Evolutionary conservation across 1,140 invertebrate genomes (phyloP), one percentile per base, ranked within the genome.

Genomic region (Calephelis virginiensis): DNA sequence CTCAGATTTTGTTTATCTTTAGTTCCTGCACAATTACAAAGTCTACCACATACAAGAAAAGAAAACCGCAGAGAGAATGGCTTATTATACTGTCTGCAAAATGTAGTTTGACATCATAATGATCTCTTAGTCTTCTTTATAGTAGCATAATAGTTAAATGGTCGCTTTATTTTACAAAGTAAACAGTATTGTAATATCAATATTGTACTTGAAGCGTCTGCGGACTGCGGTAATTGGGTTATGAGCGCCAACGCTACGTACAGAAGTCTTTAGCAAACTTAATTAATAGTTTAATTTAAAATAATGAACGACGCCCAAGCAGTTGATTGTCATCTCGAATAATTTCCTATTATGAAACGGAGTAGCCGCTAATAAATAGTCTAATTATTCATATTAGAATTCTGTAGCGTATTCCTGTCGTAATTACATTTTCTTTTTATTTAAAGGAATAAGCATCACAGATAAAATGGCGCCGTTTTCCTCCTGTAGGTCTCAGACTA

Each of bases 241-340:
- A 59, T 38, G 56, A 37, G 12, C 56, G 56, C 28, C 38, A 37
- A 28, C 56, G 56, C 37, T 59, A 59, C 56, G 28, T 40, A 59
- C 56, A 59, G 56, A 59, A 59, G 56, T 59, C 56, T 59, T 59
- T 59, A 59, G 56, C 56, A 59, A 59, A 59, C 56, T 59, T 40
- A 59, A 59, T 59, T 59, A 59, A 59, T 59, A 59, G 56, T 59
- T 59, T 59, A 59, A 59, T 59, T 59, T 59, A 59, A 59, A 59
- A 59, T 59, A 59, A 59, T 59, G 53, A 38, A 59, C 53, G 53
- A 59, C 17, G 37, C 12, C 53, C 53, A 37, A 10, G 28, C 53
- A 37, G 53, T 59, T 59, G 53, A 28, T 28, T 37, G 53, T 38
- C 28, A 7, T 59, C 37, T 37, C 53, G 37, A 37, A n/a, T 59